Conservation (phyloP, 2,113 vertebrate genomes). For the Paradisaea rubra region DNA sequence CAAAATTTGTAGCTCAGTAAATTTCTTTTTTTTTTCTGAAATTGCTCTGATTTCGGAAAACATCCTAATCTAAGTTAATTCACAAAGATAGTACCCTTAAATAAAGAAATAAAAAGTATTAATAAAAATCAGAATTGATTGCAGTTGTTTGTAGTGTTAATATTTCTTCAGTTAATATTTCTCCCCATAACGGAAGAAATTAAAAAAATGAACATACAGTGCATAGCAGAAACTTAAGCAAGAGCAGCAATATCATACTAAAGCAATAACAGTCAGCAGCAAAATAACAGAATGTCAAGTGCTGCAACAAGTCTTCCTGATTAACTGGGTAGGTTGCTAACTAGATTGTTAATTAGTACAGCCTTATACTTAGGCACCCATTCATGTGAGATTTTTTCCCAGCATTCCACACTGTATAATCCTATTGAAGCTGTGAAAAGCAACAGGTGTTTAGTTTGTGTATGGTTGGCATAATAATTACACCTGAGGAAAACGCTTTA, state of each 20-base stretch:
- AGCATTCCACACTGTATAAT: not conserved
- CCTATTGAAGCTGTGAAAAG: slow-evolving; percentile 22
- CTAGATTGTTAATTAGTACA: not conserved
- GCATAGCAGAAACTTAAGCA: not conserved
- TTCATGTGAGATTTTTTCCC: slow-evolving; percentile 10
- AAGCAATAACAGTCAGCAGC: not conserved
- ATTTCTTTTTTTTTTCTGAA: not conserved
- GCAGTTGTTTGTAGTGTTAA: not conserved
- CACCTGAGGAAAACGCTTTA: not conserved
- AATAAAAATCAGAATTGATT: not conserved
- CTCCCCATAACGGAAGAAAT: not conserved
- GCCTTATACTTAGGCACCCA: not conserved
- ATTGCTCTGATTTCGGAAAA: not conserved
- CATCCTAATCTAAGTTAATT: not conserved
- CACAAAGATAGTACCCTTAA: not conserved
- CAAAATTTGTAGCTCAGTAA: not conserved
- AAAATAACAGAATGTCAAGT: not conserved
- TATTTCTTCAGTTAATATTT: not conserved
- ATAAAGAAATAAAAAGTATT: not conserved
- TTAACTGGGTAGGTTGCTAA: not conserved
- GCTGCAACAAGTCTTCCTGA: not conserved
- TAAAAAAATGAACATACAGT: not conserved
- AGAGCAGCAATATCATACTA: not conserved
- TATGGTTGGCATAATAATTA: not conserved
- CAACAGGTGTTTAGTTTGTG: not conserved